phyloP scores from a whole-genome alignment of 23 tunicate species.

The Ciona savignyi region DNA sequence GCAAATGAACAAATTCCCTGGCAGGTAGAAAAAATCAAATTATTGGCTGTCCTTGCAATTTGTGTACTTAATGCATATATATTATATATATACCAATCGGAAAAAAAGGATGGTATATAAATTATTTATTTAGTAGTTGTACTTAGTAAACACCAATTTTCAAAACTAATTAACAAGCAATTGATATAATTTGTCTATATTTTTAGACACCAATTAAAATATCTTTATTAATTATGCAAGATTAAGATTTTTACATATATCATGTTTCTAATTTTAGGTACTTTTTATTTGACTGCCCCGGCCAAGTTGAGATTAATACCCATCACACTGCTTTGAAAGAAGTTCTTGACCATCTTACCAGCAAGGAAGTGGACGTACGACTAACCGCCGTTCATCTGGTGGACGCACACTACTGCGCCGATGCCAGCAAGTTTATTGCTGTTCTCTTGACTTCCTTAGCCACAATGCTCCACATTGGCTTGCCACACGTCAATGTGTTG shows the following conservation, averaged over 20 bases:
- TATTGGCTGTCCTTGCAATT: too few relatives aligned
- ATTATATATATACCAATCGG: too few relatives aligned
- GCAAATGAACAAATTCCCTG: constrained; percentile 32
- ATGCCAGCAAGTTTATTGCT: constrained; percentile 62
- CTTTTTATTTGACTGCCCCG: constrained; percentile 91
- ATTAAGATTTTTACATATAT: not conserved
- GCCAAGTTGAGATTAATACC: constrained; percentile 88
- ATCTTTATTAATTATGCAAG: too few relatives aligned
- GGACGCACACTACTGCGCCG: constrained; percentile 83
- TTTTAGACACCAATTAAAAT: too few relatives aligned
- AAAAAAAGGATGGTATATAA: too few relatives aligned
- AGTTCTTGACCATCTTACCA: constrained; percentile 45
- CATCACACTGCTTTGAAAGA: constrained; percentile 63
- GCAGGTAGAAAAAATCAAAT: too few relatives aligned
- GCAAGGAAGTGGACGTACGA: constrained; percentile 35
- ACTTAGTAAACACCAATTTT: too few relatives aligned
- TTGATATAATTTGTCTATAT: too few relatives aligned
- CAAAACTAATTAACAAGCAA: too few relatives aligned
- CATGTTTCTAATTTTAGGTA: constrained; percentile 65
- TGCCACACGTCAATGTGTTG: constrained; percentile 87
- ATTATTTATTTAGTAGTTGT: too few relatives aligned
- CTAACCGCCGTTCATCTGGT: constrained; percentile 78
- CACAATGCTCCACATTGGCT: constrained; percentile 80
- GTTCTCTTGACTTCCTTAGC: constrained; percentile 71
- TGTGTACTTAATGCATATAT: too few relatives aligned